Evolutionary conservation across 2,797 vertebrate genomes (phyloP), one percentile per base, ranked within the genome.

Genomic region (Astyanax mexicanus): DNA sequence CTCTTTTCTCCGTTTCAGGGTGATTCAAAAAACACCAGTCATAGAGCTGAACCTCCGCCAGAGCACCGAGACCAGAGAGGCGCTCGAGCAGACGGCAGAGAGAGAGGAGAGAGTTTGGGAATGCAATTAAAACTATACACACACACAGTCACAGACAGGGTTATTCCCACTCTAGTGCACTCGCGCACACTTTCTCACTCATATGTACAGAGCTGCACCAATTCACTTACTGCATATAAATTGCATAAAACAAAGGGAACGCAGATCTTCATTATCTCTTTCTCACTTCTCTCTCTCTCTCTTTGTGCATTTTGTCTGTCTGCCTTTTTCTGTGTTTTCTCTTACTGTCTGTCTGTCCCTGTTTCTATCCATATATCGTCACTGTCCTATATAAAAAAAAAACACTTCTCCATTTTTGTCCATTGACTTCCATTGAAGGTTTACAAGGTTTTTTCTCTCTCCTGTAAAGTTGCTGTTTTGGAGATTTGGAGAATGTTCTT

Each of bases 1-100:
- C 76, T 76, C 72, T 81, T 82, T 71, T 72, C 79, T 80, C 79
- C 80, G 81, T 82, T 75, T 81, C 68, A 52, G 61, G 0, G 49
- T 71, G 71, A 78, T 88, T 75, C 25, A 79, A 81, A 82, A 85
- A 86, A 84, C 79, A 85, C 75, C 67, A 61, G 75, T 70, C 79
- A 72, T 35, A 17, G 65, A 73, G 72, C 35, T 68, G 69, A 69
- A 77, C 49, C 32, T 32, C 60, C 75, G 79, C 80, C 78, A 81
- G 72, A 62, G 69, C 44, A 80, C 54, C 49, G 57, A 72, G 77
- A 70, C 40, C 54, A 80, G 74, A 77, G 65, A 80, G 55, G 40
- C 72, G 79, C 71, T 77, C 68, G 51, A 82, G 86, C 65, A 81
- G 78, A 82, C 77, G 83, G 85, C 86, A 83, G 80, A 83, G 86